Percentiles rank a stretch among this genome's conserved stretches.
phyloP scores from a whole-genome alignment of 2,113 vertebrate genomes.

The Seriola aureovittata region DNA sequence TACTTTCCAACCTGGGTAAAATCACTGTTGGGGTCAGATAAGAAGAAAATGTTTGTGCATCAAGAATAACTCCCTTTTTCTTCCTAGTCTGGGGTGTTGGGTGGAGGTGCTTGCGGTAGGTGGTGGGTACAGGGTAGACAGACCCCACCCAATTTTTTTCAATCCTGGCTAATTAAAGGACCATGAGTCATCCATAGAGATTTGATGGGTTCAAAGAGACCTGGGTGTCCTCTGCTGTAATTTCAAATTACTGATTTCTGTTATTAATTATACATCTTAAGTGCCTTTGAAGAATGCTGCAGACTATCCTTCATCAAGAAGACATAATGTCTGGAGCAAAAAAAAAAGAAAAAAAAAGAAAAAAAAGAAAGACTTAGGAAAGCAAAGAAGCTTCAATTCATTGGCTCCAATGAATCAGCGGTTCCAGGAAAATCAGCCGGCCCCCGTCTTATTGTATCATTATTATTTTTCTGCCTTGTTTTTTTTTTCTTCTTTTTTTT shows the following conservation, averaged over 20 bases:
- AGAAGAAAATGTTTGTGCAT: slow-evolving; percentile 37
- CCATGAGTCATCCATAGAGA: slow-evolving; percentile 69
- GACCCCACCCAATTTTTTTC: slow-evolving; percentile 72
- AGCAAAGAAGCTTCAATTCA: slow-evolving; percentile 55
- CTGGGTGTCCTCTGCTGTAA: slow-evolving; percentile 76
- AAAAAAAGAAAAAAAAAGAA: slow-evolving; percentile 23
- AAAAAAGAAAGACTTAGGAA: slow-evolving; percentile 38
- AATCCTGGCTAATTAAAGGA: slow-evolving; percentile 77
- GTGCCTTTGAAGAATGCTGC: slow-evolving; percentile 79
- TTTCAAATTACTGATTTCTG: slow-evolving; percentile 82
- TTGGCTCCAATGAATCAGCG: slow-evolving; percentile 62
- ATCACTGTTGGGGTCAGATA: slow-evolving; percentile 40
- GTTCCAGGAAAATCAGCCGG: slow-evolving; percentile 68
- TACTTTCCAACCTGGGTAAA: slow-evolving; percentile 9
- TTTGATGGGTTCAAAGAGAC: slow-evolving; percentile 75
- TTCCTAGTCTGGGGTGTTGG: slow-evolving; percentile 58
- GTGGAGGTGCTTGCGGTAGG: slow-evolving; percentile 63
- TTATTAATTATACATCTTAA: slow-evolving; percentile 85
- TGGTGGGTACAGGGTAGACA: slow-evolving; percentile 52
- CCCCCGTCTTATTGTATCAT: slow-evolving; percentile 65
- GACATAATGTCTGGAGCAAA: slow-evolving; percentile 73
- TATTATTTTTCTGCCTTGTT: slow-evolving; percentile 67
- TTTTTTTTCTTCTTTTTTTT: slow-evolving; percentile 54
- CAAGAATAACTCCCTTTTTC: slow-evolving; percentile 17
- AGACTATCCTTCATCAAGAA: slow-evolving; percentile 74